Percentiles rank a stretch among this genome's conserved stretches.
Evolutionary conservation across 1,140 invertebrate genomes (phyloP).

Genomic region (Drosophila sulfurigaster): DNA sequence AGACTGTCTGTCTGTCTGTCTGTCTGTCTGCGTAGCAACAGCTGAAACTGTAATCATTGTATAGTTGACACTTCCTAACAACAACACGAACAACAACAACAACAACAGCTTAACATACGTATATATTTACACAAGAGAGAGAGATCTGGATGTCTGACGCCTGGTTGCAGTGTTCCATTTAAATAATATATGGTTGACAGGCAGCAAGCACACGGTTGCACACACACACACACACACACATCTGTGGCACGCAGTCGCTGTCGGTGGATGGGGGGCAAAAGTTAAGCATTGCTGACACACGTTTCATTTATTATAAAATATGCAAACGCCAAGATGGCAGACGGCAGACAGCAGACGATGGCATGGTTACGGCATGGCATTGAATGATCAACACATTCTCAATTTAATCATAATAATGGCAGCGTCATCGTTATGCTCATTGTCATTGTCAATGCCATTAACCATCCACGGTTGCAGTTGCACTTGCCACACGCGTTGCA

Average conservation of each 20-base stretch:
- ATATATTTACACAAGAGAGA: slow-evolving; percentile 40
- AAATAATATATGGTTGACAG: slow-evolving; percentile 63
- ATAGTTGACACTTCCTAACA: slow-evolving; percentile 50
- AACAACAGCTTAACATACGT: slow-evolving; percentile 35
- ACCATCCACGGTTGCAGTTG: slow-evolving; percentile 18
- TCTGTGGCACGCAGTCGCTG: not conserved
- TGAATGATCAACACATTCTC: slow-evolving; percentile 69
- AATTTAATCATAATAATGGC: slow-evolving; percentile 67
- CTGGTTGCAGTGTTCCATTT: slow-evolving; percentile 67
- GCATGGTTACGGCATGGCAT: no score
- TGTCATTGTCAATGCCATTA: slow-evolving; percentile 22
- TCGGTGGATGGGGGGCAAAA: slow-evolving; percentile 24
- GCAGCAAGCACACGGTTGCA: slow-evolving; percentile 16
- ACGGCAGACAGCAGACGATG: not conserved
- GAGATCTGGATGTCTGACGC: slow-evolving; percentile 25
- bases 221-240: slow-evolving; percentile 23
- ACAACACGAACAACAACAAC: slow-evolving; percentile 12
- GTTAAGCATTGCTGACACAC: slow-evolving; percentile 80
- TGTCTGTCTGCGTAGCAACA: slow-evolving; percentile 1
- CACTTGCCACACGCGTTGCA: not conserved
- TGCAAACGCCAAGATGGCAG: slow-evolving; percentile 52
- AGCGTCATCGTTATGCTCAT: slow-evolving; percentile 50
- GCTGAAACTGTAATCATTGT: slow-evolving; percentile 49
- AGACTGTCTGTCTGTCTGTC: slow-evolving; percentile 3
- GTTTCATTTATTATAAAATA: slow-evolving; percentile 82